Percentiles rank a stretch among this genome's conserved stretches.
Evolutionary conservation across 2,888 invertebrate species (phyloP).

Genomic region (Phania funesta): DNA sequence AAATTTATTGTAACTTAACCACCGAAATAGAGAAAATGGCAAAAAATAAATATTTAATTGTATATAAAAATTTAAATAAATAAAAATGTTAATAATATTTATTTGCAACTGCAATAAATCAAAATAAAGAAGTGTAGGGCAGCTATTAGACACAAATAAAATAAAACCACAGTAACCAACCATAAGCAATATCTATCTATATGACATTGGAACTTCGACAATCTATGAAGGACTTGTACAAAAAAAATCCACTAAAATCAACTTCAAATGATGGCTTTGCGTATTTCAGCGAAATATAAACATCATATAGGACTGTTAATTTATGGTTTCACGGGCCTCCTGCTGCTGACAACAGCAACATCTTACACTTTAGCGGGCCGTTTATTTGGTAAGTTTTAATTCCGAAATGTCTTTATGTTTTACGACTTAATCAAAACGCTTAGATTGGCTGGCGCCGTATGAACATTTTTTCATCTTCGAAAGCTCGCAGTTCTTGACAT

Average conservation of each 20-base stretch:
- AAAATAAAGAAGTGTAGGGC: not conserved
- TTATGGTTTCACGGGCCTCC: constrained; percentile 75
- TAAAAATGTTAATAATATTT: constrained; percentile 8
- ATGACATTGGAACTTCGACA: constrained; percentile 65
- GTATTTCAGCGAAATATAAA: constrained; percentile 78
- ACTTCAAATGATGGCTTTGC: constrained; percentile 76
- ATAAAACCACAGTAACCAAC: not conserved
- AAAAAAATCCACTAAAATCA: constrained; percentile 20
- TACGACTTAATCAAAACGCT: too few relatives aligned
- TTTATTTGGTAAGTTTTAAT: constrained; percentile 78
- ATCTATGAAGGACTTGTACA: constrained; percentile 67
- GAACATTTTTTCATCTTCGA: too few relatives aligned
- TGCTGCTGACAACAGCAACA: constrained; percentile 76
- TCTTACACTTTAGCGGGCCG: constrained; percentile 75
- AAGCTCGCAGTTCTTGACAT: too few relatives aligned
- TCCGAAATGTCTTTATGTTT: not conserved
- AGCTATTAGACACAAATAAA: not conserved
- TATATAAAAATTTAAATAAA: constrained; percentile 38
- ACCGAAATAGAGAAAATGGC: constrained; percentile 52
- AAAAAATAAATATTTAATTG: constrained; percentile 18
- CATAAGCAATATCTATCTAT: not conserved
- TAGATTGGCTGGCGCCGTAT: too few relatives aligned
- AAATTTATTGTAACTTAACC: constrained; percentile 62
- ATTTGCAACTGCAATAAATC: constrained; percentile 35
- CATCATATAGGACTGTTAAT: constrained; percentile 80